These are phyloP conservation scores for Arbacia lixula DNA, from an alignment of 53 echinoderm and acorn worm genomes.

Conservation along the genomic window DNA sequence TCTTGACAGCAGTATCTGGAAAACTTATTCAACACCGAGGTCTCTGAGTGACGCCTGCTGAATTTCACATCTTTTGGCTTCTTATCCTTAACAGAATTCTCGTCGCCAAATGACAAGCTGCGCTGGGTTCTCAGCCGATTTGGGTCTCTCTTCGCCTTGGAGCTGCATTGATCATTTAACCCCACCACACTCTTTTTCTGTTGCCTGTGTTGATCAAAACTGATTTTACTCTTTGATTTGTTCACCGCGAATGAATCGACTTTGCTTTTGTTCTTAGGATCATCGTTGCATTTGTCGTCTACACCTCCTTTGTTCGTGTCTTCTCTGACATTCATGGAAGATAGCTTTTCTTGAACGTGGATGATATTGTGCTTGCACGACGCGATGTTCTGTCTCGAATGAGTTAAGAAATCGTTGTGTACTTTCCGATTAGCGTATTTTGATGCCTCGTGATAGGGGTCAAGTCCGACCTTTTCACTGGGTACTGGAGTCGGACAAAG, in stretches of 20 bases:
- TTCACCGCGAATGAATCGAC: not conserved
- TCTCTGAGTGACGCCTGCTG: slow-evolving; percentile 16
- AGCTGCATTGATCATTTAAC: not conserved
- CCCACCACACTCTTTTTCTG: not conserved
- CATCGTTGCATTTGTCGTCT: not conserved
- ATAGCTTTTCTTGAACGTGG: slow-evolving; percentile 24
- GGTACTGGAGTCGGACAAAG: no score
- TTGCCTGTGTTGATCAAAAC: not conserved
- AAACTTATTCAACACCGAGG: slow-evolving; percentile 22
- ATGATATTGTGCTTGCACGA: slow-evolving; percentile 39
- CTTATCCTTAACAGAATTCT: not conserved
- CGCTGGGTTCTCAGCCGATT: not conserved
- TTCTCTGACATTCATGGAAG: slow-evolving; percentile 1
- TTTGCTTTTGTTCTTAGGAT: not conserved
- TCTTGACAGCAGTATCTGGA: not conserved
- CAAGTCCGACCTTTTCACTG: not conserved
- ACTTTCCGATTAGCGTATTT: slow-evolving; percentile 8
- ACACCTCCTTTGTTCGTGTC: not conserved
- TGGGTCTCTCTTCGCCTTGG: not conserved
- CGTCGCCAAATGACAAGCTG: not conserved
- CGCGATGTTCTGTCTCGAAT: slow-evolving; percentile 4
- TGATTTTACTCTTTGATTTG: not conserved
- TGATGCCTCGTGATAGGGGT: not conserved
- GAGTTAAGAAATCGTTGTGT: slow-evolving; percentile 22
- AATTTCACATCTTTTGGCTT: not conserved